Evolutionary conservation across 2,888 invertebrate genomes (phyloP), one percentile per base, ranked within the genome.

Genomic region (Arge pagana): DNA sequence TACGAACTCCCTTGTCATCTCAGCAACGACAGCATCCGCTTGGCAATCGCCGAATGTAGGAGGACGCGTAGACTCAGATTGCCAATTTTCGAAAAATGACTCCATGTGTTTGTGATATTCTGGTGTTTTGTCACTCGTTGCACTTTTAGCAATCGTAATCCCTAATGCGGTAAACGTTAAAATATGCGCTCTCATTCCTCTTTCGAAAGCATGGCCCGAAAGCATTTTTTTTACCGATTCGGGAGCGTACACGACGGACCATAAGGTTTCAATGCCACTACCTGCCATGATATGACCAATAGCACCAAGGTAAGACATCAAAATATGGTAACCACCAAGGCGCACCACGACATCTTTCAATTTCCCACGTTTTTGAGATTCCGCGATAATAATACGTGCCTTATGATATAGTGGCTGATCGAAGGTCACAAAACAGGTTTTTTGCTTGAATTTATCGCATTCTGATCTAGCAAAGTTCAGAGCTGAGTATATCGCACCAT

Each of bases 321-420:
- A 15, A 10, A 21, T 7, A 13, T 45, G 45, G 23, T 33, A 35
- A 11, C 23, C 33, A 11, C 35, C 45, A 18, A 45, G n/a, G 13
- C n/a, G 33, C 10, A 45, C 21, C 6, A 33, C 35, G 21, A 45
- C 23, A n/a, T 35, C 13, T 23, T 45, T 35, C 45, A 45, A 11
- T 26, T 28, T 26, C 15, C 11, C 15, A 10, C n/a, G 18, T 11
- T 18, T 11, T 7, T 10, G 11, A 23, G 15, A n/a, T 33, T 57
- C 11, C 35, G 57, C 57, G 8, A 63, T 56, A 42, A 64, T 65
- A 16, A 48, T 52, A 30, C 59, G 58, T 52, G 62, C 60, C 60
- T 63, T 65, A 10, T 31, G 33, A 55, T 65, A 65, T 15, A 68
- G 50, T 8, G 55, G 59, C 31, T 57, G 56, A 49, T 61, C 57